Conservation (phyloP, 2,797 vertebrate genomes). For the Pangasius krempfi region DNA sequence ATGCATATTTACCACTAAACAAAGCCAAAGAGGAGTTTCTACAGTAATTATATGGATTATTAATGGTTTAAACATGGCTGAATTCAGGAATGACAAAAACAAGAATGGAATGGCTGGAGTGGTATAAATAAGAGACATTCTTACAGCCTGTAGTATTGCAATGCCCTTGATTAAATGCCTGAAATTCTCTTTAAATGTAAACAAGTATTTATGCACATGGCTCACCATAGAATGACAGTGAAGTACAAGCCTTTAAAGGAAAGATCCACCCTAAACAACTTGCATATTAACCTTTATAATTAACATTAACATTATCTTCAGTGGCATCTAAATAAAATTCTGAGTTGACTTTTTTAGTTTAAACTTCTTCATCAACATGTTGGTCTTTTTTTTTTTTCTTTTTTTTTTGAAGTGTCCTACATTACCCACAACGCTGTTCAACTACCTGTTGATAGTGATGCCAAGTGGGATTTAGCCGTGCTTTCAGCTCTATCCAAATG, state of each 20-base stretch:
- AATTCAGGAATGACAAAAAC: slow-evolving; percentile 2
- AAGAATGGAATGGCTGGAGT: slow-evolving; percentile 8
- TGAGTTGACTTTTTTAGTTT: not conserved
- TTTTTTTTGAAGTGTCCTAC: not conserved
- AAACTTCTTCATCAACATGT: not conserved
- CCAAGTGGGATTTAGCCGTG: not conserved
- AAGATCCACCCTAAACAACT: slow-evolving; percentile 12
- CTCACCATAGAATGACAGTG: not conserved
- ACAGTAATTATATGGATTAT: not conserved
- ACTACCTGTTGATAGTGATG: not conserved
- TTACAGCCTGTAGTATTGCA: slow-evolving; percentile 20
- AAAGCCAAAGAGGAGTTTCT: not conserved
- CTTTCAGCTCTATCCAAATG: not conserved
- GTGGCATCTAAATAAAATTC: not conserved
- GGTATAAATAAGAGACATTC: not conserved
- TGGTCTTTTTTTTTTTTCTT: too few relatives aligned
- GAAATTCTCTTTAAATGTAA: slow-evolving; percentile 31
- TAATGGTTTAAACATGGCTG: not conserved
- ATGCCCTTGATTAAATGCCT: slow-evolving; percentile 21
- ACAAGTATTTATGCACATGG: slow-evolving; percentile 10
- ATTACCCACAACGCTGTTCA: not conserved
- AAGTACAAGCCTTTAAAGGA: slow-evolving; percentile 11
- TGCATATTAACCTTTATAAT: not conserved
- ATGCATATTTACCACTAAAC: slow-evolving; percentile 5
- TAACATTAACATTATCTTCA: not conserved